These are phyloP conservation scores for Epizoanthus illoricatus DNA, from an alignment of 92 coral and sea anemone genomes.

Conservation along the genomic window DNA sequence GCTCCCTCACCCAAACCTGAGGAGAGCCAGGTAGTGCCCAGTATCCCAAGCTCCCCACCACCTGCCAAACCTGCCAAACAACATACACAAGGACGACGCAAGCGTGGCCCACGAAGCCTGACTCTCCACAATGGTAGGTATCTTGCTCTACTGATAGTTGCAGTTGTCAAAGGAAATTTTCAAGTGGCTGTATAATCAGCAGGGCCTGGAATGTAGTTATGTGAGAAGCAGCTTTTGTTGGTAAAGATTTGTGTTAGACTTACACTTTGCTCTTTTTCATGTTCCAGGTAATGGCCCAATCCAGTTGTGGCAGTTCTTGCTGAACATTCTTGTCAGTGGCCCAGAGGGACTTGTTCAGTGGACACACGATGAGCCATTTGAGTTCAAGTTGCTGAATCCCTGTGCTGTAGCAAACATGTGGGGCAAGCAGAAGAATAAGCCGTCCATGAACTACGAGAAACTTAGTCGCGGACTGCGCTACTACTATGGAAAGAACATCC, in stretches of 20 bases:
- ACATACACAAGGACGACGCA: conserved; percentile 18
- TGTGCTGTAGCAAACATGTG: conserved; percentile 77
- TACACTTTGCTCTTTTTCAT: not conserved
- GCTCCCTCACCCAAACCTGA: conserved; percentile 9
- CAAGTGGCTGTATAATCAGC: no score
- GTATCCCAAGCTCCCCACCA: not conserved
- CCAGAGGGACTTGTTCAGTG: conserved; percentile 64
- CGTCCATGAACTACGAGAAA: conserved; percentile 95
- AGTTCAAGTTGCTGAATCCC: conserved; percentile 89
- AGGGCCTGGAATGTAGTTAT: not conserved
- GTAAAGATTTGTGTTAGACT: not conserved
- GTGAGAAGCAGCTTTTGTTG: not conserved
- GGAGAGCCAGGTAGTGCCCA: conserved; percentile 23
- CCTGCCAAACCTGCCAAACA: not conserved
- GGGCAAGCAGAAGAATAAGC: conserved; percentile 94
- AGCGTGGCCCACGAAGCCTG: conserved; percentile 30
- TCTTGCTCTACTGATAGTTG: not conserved
- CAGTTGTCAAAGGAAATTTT: no score
- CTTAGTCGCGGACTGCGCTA: conserved; percentile 95
- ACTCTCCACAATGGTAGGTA: conserved; percentile 24
- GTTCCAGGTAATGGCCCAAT: conserved; percentile 83
- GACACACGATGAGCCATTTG: conserved; percentile 86
- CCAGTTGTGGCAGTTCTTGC: conserved; percentile 94
- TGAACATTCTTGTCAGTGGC: conserved; percentile 62
- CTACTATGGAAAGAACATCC: conserved; percentile 89